A percentile compares a stretch with the other conserved stretches of the same genome.
These are phyloP conservation scores for Chaetogeoica ovagalla DNA, from an alignment of 2,888 invertebrate genomes.

Conservation along the genomic window DNA sequence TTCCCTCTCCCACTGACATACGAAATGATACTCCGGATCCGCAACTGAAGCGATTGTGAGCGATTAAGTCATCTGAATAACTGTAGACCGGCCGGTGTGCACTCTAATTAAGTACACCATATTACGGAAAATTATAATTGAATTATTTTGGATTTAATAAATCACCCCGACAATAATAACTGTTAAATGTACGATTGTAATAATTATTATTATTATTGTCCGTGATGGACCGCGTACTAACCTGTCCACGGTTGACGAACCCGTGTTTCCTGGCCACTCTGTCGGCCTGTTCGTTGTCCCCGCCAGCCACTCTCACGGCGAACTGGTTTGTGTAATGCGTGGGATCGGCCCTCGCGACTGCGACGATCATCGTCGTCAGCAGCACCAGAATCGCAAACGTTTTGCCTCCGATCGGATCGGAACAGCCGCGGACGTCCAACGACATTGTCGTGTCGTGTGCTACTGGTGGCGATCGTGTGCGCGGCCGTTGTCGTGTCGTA, in stretches of 20 bases:
- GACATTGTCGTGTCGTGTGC: conserved; percentile 44
- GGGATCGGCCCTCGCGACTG: neutral
- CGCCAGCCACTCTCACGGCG: conserved; percentile 38
- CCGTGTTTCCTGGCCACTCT: conserved; percentile 38
- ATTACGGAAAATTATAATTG: no score
- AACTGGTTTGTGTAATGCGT: conserved; percentile 47
- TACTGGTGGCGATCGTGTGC: conserved; percentile 39
- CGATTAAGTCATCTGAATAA: no score
- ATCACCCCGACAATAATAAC: no score
- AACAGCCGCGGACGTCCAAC: conserved; percentile 11
- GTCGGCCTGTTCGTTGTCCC: conserved; percentile 29
- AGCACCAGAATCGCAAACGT: neutral
- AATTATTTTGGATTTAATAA: no score
- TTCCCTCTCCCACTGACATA: no score
- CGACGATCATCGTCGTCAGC: neutral
- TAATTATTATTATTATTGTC: no score
- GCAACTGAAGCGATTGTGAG: no score
- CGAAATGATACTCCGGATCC: no score
- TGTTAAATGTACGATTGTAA: no score
- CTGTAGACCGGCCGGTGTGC: no score
- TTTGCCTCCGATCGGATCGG: neutral
- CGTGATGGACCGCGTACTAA: neutral
- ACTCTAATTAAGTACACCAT: no score
- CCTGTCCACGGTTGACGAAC: conserved; percentile 49
- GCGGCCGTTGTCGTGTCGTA: neutral